A percentile compares a stretch with the other conserved stretches of the same genome.
Evolutionary conservation across 2,888 invertebrate species (phyloP).

Genomic region (Aporophyla lueneburgensis): DNA sequence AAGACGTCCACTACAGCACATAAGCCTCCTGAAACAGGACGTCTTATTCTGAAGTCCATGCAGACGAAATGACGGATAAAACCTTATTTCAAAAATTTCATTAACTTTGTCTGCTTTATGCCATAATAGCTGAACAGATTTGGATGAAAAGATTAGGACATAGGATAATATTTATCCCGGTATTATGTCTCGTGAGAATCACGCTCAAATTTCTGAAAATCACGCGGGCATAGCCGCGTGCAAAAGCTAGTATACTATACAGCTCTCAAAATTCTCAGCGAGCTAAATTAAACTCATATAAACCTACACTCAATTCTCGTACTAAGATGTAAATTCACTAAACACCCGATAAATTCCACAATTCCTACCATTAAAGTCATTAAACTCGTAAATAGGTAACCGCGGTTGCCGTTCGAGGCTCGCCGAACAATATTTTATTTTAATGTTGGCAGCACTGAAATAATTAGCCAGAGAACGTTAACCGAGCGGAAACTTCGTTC

Average conservation of each 20-base stretch:
- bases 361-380: constrained; percentile 63
- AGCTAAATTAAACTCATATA: constrained; percentile 40
- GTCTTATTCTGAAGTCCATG: too few species aligned
- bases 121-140: too few species aligned
- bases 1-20: too few species aligned
- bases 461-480: constrained; percentile 59
- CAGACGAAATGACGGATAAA: too few species aligned
- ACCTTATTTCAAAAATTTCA: too few species aligned
- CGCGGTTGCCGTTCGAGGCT: constrained; percentile 48
- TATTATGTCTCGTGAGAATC: too few species aligned
- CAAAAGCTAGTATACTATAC: not conserved
- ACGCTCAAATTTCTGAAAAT: too few species aligned
- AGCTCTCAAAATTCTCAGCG: constrained; percentile 1
- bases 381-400: constrained; percentile 65
- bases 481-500: constrained; percentile 55
- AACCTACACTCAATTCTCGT: constrained; percentile 55
- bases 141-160: too few species aligned
- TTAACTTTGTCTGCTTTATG: too few species aligned
- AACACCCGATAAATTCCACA: constrained; percentile 63
- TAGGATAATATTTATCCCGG: too few species aligned
- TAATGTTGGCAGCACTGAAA: constrained; percentile 49
- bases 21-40: too few species aligned
- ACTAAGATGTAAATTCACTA: constrained; percentile 62
- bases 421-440: constrained; percentile 65
- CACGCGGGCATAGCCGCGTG: too few species aligned